Evolutionary conservation across 2,797 vertebrate genomes (phyloP).

Genomic region (Gallinago solitaria): DNA sequence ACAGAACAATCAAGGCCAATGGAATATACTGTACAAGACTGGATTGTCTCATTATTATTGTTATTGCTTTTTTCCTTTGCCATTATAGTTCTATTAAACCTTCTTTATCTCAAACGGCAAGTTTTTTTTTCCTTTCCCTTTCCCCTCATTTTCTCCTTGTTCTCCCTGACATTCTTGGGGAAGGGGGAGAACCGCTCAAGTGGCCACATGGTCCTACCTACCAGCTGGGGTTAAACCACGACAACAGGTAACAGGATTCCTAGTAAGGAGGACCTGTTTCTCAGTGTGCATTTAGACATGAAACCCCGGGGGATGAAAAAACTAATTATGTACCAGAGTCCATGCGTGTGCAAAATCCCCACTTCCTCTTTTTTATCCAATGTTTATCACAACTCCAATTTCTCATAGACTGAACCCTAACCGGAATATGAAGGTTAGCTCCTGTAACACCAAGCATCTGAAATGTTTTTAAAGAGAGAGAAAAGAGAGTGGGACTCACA

Average conservation of each 20-base stretch:
- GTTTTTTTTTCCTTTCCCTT: neutral
- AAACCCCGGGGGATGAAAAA: neutral
- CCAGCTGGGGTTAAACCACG: neutral
- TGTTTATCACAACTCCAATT: neutral
- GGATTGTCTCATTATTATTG: neutral
- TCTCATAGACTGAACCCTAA: neutral
- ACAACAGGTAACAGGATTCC: neutral
- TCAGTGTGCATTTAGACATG: neutral
- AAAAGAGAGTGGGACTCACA: neutral
- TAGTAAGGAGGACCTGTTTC: neutral
- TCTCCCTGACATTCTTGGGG: neutral
- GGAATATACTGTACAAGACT: neutral
- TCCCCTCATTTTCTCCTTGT: neutral
- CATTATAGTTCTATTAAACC: neutral
- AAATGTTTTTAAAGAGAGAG: neutral
- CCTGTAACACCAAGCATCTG: neutral
- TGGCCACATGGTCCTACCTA: neutral
- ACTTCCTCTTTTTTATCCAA: neutral
- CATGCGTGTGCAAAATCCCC: neutral
- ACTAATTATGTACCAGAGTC: rapidly evolving
- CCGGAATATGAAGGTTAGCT: neutral
- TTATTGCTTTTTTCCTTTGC: neutral
- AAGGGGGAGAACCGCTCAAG: neutral
- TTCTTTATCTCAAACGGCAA: neutral
- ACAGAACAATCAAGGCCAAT: neutral